Evolutionary conservation across 2,888 invertebrate genomes (phyloP), one percentile per base, ranked within the genome.

Genomic region (Caenorhabditis wallacei): DNA sequence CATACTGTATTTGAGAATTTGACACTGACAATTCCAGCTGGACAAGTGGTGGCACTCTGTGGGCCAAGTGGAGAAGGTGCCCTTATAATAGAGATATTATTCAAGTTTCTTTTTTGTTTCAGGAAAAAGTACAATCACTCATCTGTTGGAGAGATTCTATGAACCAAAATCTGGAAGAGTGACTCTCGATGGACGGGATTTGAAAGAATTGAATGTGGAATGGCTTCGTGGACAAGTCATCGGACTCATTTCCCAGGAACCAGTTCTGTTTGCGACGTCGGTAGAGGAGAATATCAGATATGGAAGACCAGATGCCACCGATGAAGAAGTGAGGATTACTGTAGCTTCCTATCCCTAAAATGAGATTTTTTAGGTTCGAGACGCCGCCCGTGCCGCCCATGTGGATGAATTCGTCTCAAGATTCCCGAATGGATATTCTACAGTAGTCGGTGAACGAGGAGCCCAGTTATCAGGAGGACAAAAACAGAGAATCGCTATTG

Each of bases 201-300:
- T 97, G 0, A 93, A 94, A 56, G 93, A 94, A 0, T 92, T 96
- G 78, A 95, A 96, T 92, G 95, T 95, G 0, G 94, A 94, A 48
- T 98, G 97, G 96, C 93, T 98, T 22, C 94, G 98, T 51, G 95
- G 96, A 16, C 94, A 95, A 72, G 85, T 86, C 13, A 86, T 88
- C 53, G 88, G 88, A 2, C 79, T 88, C 18, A 88, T 88, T 30
- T 87, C 90, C 0, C 90, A 93, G 93, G 97, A 98, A 92, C 98
- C 98, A 0, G 95, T 97, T 54, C 93, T 98, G 40, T 98, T 98
- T 93, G 96, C 96, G 0, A 96, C 96, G 11, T 95, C 95, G 7
- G 95, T 98, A 2, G 94, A 94, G 92, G 98, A 98, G 93, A 98
- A 98, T 93, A 98, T 98, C 74, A 94, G 97, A 69, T 98, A 97